phyloP scores from a whole-genome alignment of 2,888 invertebrate genomes.

The Tolmerus cingulatus region DNA sequence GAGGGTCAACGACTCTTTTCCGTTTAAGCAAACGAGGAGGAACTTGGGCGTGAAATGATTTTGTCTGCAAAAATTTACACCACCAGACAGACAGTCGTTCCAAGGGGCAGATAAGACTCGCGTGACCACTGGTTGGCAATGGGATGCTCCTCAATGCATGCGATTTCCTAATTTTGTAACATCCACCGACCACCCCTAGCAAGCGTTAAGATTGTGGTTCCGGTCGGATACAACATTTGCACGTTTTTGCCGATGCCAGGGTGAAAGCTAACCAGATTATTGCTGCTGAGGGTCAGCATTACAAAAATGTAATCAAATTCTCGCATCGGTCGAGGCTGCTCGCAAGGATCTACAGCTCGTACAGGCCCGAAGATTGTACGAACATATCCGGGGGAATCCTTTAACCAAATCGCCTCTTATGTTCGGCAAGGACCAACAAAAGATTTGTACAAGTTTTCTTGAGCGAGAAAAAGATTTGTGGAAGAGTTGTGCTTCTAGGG shows the following conservation, averaged over 20 bases:
- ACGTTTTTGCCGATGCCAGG: not conserved
- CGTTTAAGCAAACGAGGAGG: not conserved
- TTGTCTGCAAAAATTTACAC: not conserved
- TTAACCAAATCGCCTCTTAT: not conserved
- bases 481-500: not conserved
- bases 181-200: not conserved
- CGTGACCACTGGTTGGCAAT: not conserved
- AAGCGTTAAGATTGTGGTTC: not conserved
- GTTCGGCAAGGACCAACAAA: not conserved
- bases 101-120: not conserved
- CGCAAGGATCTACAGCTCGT: not conserved
- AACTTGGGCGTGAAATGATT: not conserved
- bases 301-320: not conserved
- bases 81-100: not conserved
- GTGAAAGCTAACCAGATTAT: not conserved
- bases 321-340: not conserved
- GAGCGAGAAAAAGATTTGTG: not conserved
- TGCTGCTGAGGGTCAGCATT: not conserved
- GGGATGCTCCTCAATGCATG: conserved; percentile 4
- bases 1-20: not conserved
- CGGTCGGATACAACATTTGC: not conserved
- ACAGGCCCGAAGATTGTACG: not conserved
- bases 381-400: not conserved
- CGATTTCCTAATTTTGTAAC: conserved; percentile 29
- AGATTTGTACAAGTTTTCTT: not conserved